These are phyloP conservation scores for Eidolon dupreanum DNA, from an alignment of 2,797 vertebrate genomes.

Conservation along the genomic window DNA sequence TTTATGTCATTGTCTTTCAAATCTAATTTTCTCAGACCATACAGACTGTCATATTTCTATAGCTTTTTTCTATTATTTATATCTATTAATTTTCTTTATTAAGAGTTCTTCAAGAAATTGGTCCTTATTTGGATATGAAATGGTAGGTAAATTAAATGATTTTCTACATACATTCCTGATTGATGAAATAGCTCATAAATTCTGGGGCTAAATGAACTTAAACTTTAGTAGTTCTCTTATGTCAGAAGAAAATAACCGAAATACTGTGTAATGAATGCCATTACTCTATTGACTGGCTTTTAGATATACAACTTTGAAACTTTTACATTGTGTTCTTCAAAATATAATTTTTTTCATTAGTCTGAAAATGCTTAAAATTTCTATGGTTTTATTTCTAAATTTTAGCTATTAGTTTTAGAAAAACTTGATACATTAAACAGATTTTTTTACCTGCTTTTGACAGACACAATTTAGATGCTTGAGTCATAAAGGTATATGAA, in stretches of 20 bases:
- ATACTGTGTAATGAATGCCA: background rate
- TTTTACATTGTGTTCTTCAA: constrained; percentile 8
- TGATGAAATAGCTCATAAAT: constrained; percentile 31
- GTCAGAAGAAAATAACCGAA: constrained; percentile 1
- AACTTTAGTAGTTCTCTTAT: constrained; percentile 10
- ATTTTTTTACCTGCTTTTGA: background rate
- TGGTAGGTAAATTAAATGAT: background rate
- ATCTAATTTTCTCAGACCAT: constrained; percentile 29
- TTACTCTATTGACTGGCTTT: background rate
- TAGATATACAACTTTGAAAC: background rate
- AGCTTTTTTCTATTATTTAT: background rate
- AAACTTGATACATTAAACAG: background rate
- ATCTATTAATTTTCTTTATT: constrained; percentile 5
- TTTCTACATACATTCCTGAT: background rate
- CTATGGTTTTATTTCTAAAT: constrained; percentile 27
- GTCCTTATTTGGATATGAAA: constrained; percentile 33
- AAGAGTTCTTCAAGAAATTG: constrained; percentile 33
- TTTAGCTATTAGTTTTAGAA: constrained; percentile 31
- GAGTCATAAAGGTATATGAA: background rate
- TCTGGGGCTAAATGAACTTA: background rate
- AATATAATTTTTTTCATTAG: constrained; percentile 41
- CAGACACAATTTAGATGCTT: background rate
- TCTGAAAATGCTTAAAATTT: constrained; percentile 33
- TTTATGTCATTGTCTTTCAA: background rate
- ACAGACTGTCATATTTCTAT: background rate